Evolutionary conservation across 2,888 invertebrate species (phyloP).

Genomic region (Phaonia tiefii): DNA sequence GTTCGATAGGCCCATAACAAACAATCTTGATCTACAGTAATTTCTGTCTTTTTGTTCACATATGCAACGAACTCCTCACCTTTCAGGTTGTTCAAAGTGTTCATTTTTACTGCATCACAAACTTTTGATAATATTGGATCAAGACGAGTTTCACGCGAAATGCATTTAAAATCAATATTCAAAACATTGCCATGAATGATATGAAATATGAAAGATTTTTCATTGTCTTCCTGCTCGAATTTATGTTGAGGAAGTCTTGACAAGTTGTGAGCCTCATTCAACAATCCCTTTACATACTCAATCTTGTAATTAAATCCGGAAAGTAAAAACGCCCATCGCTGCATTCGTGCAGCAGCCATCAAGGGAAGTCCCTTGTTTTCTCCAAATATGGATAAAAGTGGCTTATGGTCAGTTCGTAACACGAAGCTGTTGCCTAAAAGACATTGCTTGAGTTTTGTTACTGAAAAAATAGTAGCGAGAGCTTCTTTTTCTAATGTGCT

Average conservation of each 20-base stretch:
- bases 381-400: no score
- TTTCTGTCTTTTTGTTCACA: slow-evolving; percentile 67
- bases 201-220: slow-evolving; percentile 14
- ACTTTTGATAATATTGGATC: slow-evolving; percentile 36
- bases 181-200: no score
- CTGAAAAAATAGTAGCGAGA: slow-evolving; percentile 9
- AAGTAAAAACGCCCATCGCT: slow-evolving; percentile 28
- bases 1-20: slow-evolving; percentile 30
- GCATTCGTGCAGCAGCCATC: no score
- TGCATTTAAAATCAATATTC: no score
- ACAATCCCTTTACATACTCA: slow-evolving; percentile 6
- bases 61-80: slow-evolving; percentile 33
- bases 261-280: slow-evolving; percentile 38
- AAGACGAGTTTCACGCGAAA: no score
- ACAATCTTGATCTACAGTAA: slow-evolving; percentile 68
- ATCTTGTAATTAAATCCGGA: slow-evolving; percentile 31
- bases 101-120: background rate
- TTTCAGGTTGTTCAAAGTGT: background rate
- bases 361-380: no score
- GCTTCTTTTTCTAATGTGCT: slow-evolving; percentile 32
- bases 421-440: slow-evolving; percentile 20
- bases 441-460: slow-evolving; percentile 30
- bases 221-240: background rate
- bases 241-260: slow-evolving; percentile 31
- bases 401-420: slow-evolving; percentile 23